Conservation (phyloP, 2,888 invertebrate species). For the Netelia fuscicornis region DNA sequence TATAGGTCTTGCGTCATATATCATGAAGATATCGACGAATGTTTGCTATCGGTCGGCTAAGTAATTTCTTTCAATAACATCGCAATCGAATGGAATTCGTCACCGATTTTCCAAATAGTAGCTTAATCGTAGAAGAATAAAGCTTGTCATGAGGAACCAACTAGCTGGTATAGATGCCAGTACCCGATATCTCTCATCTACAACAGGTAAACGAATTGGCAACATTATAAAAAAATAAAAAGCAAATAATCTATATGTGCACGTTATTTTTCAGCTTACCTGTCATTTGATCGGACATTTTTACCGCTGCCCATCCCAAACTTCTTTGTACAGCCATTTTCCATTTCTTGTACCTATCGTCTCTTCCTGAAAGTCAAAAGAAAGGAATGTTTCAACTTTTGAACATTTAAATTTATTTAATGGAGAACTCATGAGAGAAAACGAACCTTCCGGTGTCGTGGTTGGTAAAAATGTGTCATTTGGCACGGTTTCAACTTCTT, state of each 20-base stretch:
- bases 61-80: conserved; percentile 33
- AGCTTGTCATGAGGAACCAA: conserved; percentile 90
- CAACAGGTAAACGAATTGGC: conserved; percentile 80
- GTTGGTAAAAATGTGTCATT: conserved; percentile 93
- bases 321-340: conserved; percentile 97
- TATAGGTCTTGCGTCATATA: conserved; percentile 21
- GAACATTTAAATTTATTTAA: background rate
- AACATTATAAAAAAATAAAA: background rate
- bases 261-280: conserved; percentile 85
- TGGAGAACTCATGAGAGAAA: conserved; percentile 52
- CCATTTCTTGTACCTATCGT: conserved; percentile 95
- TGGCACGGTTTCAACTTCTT: conserved; percentile 87
- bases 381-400: too few species aligned
- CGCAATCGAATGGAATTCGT: conserved; percentile 69
- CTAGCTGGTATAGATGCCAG: conserved; percentile 93
- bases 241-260: background rate
- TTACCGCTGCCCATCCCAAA: conserved; percentile 94
- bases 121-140: conserved; percentile 84
- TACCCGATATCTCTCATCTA: conserved; percentile 92
- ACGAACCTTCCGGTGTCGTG: conserved; percentile 90
- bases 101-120: conserved; percentile 80
- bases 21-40: conserved; percentile 45
- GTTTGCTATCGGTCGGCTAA: conserved; percentile 47
- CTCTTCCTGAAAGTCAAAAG: conserved; percentile 88
- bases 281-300: conserved; percentile 92